Percentiles rank a stretch among this genome's conserved stretches.
These are phyloP conservation scores for Bhutanitis thaidina DNA, from an alignment of 2,888 invertebrate genomes.

Conservation along the genomic window DNA sequence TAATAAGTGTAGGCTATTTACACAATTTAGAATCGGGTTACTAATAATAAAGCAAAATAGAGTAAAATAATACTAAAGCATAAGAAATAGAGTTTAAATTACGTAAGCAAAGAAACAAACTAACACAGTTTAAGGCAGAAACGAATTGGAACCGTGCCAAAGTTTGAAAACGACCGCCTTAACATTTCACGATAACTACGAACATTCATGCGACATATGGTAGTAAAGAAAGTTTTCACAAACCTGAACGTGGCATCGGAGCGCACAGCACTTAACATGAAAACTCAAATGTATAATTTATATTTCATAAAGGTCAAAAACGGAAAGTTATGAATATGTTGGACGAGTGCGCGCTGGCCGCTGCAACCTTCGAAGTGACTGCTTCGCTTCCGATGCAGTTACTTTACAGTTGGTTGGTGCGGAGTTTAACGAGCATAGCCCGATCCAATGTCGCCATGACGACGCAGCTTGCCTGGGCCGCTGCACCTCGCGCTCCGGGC, in stretches of 20 bases:
- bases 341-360: constrained; percentile 26
- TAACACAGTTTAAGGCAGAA: constrained; percentile 36
- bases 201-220: constrained; percentile 46
- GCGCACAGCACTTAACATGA: constrained; percentile 23
- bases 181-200: constrained; percentile 57
- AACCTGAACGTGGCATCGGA: constrained; percentile 34
- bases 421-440: constrained; percentile 49
- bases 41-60: constrained; percentile 13
- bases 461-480: constrained; percentile 36
- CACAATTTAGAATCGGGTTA: constrained; percentile 23
- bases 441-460: constrained; percentile 32
- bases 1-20: constrained; percentile 22
- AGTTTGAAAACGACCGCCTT: constrained; percentile 56
- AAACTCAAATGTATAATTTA: neutral
- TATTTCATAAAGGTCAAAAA: neutral
- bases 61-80: constrained; percentile 30
- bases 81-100: constrained; percentile 24
- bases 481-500: constrained; percentile 36
- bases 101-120: constrained; percentile 26
- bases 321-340: neutral
- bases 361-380: constrained; percentile 43
- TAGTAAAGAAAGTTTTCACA: constrained; percentile 51
- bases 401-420: constrained; percentile 41
- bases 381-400: constrained; percentile 50
- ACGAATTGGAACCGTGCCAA: constrained; percentile 55